A percentile compares a stretch with the other conserved stretches of the same genome.
Conservation (phyloP, 2,797 vertebrate species). For the Mycteria americana region DNA sequence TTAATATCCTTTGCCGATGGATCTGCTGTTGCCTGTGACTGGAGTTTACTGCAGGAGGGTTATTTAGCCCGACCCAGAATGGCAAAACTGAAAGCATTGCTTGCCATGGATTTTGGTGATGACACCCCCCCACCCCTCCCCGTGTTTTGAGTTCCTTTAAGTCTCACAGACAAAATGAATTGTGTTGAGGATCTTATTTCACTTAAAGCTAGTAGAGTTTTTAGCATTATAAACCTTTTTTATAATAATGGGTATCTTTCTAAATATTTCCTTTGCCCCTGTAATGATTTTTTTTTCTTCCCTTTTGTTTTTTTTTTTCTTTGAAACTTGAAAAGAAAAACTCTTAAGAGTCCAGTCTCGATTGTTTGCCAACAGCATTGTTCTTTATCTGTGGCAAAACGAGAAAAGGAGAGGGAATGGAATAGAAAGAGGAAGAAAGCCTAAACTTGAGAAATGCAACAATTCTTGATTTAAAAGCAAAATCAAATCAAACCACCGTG, state of each 20-base stretch:
- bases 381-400: not conserved
- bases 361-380: not conserved
- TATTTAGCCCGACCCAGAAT: not conserved
- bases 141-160: not conserved
- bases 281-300: not conserved
- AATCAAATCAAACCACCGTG: not conserved
- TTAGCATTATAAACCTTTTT: not conserved
- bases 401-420: not conserved
- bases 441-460: not conserved
- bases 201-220: not conserved
- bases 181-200: not conserved
- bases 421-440: not conserved
- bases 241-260: not conserved
- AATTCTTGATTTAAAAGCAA: not conserved
- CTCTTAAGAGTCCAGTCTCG: not conserved
- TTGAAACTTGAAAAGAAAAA: not conserved
- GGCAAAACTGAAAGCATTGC: not conserved
- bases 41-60: not conserved
- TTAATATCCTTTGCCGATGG: not conserved
- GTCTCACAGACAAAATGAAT: not conserved
- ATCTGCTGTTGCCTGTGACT: not conserved
- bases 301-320: rapidly evolving
- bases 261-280: not conserved
- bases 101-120: not conserved
- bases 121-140: not conserved